Evolutionary conservation across 2,113 vertebrate genomes (phyloP).

Genomic region (Holacanthus passer): DNA sequence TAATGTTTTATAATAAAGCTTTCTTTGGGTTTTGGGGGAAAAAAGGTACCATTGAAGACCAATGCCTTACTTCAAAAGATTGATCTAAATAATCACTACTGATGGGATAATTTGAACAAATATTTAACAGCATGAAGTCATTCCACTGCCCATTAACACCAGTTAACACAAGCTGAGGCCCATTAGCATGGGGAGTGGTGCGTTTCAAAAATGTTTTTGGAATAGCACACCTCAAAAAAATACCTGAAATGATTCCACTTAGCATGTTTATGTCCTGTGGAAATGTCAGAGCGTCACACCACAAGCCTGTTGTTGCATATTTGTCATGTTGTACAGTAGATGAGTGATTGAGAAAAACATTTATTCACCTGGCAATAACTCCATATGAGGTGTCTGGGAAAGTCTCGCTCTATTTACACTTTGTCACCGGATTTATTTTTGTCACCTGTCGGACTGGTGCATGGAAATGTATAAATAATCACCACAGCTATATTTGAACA

Average conservation of each 20-base stretch:
- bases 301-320: conserved; percentile 23
- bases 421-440: conserved; percentile 38
- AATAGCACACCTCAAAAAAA: conserved; percentile 58
- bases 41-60: background rate
- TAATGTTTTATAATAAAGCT: conserved; percentile 54
- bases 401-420: conserved; percentile 56
- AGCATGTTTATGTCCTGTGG: conserved; percentile 7
- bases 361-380: conserved; percentile 44
- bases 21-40: background rate
- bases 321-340: conserved; percentile 43
- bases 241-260: conserved; percentile 46
- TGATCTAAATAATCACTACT: background rate
- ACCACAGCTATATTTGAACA: background rate
- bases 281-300: conserved; percentile 37
- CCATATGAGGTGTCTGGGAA: conserved; percentile 47
- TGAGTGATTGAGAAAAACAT: conserved; percentile 63
- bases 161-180: background rate
- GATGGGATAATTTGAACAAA: conserved; percentile 48
- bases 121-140: conserved; percentile 49
- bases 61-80: background rate
- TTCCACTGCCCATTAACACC: conserved; percentile 5
- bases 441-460: conserved; percentile 3
- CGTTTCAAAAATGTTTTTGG: conserved; percentile 49
- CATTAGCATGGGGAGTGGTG: background rate
- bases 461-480: conserved; percentile 32